Evolutionary conservation across 2,113 vertebrate species (phyloP), one percentile per base, ranked within the genome.

Genomic region (Oryzias celebensis): DNA sequence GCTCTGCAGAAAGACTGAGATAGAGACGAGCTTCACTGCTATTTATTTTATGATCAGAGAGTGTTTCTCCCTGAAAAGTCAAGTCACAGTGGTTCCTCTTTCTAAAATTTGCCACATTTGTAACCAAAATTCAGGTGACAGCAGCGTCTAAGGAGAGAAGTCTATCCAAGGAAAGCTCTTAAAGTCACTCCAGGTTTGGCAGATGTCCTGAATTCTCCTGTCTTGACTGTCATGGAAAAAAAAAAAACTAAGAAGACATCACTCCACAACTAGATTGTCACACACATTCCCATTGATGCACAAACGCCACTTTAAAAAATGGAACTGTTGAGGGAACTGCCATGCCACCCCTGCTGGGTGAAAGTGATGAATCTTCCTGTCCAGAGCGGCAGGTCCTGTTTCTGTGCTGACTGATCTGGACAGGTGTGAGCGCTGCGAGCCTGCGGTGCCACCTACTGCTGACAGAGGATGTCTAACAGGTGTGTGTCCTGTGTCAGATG

Each of bases 391-490:
- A 24, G 41, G 44, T 26, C 8, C 53, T 7, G 49, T 14, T 73
- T 68, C 52, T 64, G 54, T 53, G 58, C 23, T 84, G 78, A 86
- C 64, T 28, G 62, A 69, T 79, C 8, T 14, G 16, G 81, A 84
- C 78, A 84, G 73, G 73, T 83, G 84, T 75, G 76, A 71, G 52
- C 58, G 43, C 70, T 53, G 67, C 73, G 62, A 53, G 58, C 70
- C 66, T 61, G 62, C 57, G 65, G 74, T 62, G 82, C 80, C 74
- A 72, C 68, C 60, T 48, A 71, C 49, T 65, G 77, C 77, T 78
- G 82, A 74, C 62, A 61, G 67, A 73, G 53, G 20, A 18, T 42
- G 47, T 74, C 74, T 74, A 73, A 75, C 80, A 77, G 73, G 83
- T 72, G 70, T 76, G 65, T 64, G 58, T 63, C 65, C 41, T 46